Percentiles rank a stretch among this genome's conserved stretches.
phyloP scores from a whole-genome alignment of 2,888 invertebrate genomes.

The Lissocephala sabroskyi region DNA sequence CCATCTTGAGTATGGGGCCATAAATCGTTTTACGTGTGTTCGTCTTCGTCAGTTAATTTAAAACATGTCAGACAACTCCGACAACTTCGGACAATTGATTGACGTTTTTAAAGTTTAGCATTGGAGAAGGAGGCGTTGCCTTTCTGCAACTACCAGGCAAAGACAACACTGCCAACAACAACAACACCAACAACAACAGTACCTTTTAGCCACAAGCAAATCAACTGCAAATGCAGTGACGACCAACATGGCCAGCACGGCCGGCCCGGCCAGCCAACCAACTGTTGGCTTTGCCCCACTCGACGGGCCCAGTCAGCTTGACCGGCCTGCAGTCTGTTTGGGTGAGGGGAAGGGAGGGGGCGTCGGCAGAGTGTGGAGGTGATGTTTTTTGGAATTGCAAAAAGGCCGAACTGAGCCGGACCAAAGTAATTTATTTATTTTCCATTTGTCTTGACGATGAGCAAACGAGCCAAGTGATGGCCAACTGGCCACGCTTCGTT shows the following conservation, averaged over 20 bases:
- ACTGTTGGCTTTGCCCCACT: slow-evolving; percentile 16
- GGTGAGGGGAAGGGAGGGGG: too few species aligned
- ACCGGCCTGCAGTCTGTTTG: slow-evolving; percentile 24
- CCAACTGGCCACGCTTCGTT: slow-evolving; percentile 51
- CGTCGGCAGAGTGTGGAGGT: slow-evolving; percentile 28
- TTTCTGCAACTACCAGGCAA: too few species aligned
- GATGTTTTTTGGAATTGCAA: slow-evolving; percentile 60
- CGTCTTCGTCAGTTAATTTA: slow-evolving; percentile 71
- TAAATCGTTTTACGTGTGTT: slow-evolving; percentile 63
- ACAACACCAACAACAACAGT: slow-evolving; percentile 16
- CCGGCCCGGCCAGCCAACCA: slow-evolving; percentile 21
- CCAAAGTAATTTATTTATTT: slow-evolving; percentile 64
- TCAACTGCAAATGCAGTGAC: slow-evolving; percentile 38
- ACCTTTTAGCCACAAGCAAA: slow-evolving; percentile 29
- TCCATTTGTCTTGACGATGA: slow-evolving; percentile 66
- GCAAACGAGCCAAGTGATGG: slow-evolving; percentile 65
- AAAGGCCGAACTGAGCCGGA: slow-evolving; percentile 45
- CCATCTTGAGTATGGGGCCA: slow-evolving; percentile 64
- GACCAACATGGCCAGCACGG: too few species aligned
- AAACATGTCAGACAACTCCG: slow-evolving; percentile 70
- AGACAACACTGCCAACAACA: too few species aligned
- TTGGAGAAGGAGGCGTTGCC: slow-evolving; percentile 52
- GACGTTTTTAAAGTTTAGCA: slow-evolving; percentile 70
- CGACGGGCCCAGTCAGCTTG: slow-evolving; percentile 26
- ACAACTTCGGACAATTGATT: slow-evolving; percentile 70